Base-by-base conservation (phyloP, 1,140 invertebrate genomes). In the Temnothorax longispinosus region DNA sequence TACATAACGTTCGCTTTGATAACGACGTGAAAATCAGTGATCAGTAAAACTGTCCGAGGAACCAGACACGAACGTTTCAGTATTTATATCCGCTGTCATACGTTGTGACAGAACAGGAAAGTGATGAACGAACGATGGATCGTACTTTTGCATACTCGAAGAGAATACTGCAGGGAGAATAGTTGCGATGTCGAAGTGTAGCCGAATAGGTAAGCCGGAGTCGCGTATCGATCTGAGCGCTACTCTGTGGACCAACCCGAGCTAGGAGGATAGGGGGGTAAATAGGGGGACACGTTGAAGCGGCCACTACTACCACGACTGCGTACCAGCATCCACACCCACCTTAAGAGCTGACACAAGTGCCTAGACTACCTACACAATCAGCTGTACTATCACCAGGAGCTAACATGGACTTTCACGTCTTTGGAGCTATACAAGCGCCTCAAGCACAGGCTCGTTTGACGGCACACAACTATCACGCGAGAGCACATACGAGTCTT, bases 211-310 rank as follows among this genome's bases (percentile, higher is more conserved):
- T 56, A 58, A 89, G 88, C 88, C 85, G 80, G 82, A 85, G 88
- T 76, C 69, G 71, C 58, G 89, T 93, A 93, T 93, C 92, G 92
- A 93, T 93, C 91, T 84, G 54, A 69, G 71, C 74, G 88, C 85
- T 72, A 86, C 87, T 77, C 80, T 74, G 84, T 71, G 41, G 80
- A 74, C 60, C 72, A 74, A 50, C 75, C 69, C 67, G 52, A 41
- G 60, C n/a, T 11, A 47, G 38, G 47, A 18, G 75, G 65, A 7
- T 27, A 27, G 11, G 38, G 41, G 52, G 85, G 41, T 47, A 54
- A 65, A 62, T 44, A 18, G 38, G 78, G 44, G 50, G 38, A 75
- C 72, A 67, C 62, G 71, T 65, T 85, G 54, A 35, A 72, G 54
- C 41, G 65, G 32, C 87, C 38, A n/a, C 27, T 47, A 50, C 82